A percentile compares a stretch with the other conserved stretches of the same genome.
Conservation (phyloP, 1,140 invertebrate species). For the Orius laevigatus region DNA sequence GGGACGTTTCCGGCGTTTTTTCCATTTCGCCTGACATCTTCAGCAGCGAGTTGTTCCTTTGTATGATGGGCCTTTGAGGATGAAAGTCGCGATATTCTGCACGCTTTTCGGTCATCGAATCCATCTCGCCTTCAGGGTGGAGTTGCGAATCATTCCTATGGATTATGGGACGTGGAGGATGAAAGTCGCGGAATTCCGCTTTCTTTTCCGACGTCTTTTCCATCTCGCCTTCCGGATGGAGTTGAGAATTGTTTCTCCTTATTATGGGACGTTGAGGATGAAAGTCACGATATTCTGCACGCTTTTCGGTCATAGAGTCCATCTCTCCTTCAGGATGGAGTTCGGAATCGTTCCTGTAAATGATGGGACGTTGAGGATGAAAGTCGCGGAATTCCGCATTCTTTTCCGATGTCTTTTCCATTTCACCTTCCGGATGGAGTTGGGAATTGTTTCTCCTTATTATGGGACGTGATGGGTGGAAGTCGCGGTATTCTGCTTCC, state of each 20-base stretch:
- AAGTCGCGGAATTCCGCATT: slow-evolving; percentile 17
- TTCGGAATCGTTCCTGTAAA: slow-evolving; percentile 7
- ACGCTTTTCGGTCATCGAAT: slow-evolving; percentile 11
- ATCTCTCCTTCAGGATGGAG: slow-evolving; percentile 18
- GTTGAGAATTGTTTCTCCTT: slow-evolving; percentile 9
- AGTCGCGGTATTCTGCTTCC: slow-evolving; percentile 17
- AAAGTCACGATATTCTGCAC: slow-evolving; percentile 16
- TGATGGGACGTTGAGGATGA: slow-evolving; percentile 13
- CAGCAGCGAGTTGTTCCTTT: slow-evolving; percentile 5
- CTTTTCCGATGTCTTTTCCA: slow-evolving; percentile 13
- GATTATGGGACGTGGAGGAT: slow-evolving; percentile 10
- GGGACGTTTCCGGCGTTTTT: not conserved
- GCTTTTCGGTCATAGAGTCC: slow-evolving; percentile 4
- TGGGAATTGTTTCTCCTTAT: slow-evolving; percentile 12
- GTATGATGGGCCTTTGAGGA: slow-evolving; percentile 1
- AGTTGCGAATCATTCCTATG: slow-evolving; percentile 12
- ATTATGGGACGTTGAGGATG: slow-evolving; percentile 11
- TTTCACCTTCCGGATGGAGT: slow-evolving; percentile 18
- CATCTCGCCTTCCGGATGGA: slow-evolving; percentile 18
- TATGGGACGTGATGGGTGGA: slow-evolving; percentile 14
- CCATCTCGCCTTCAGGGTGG: slow-evolving; percentile 15
- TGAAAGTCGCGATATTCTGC: slow-evolving; percentile 15
- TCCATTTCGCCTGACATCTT: slow-evolving; percentile 16
- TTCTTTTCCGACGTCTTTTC: slow-evolving; percentile 3
- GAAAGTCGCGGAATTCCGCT: slow-evolving; percentile 14